These are phyloP conservation scores for Halcyon chelicuti DNA, from an alignment of 2,797 vertebrate genomes.

Conservation along the genomic window DNA sequence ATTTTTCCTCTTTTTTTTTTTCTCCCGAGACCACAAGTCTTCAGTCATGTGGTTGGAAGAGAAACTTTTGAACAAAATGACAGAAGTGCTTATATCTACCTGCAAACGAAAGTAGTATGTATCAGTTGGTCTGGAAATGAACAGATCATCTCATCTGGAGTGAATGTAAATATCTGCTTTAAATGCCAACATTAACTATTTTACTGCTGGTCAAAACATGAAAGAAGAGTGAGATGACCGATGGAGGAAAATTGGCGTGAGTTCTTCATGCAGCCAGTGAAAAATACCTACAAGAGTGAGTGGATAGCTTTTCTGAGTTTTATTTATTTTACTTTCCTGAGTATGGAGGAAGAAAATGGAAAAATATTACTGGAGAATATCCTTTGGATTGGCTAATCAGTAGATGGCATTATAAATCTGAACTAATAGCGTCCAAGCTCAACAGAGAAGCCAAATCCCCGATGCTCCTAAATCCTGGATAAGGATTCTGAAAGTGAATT, in stretches of 20 bases:
- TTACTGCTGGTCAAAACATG: background rate
- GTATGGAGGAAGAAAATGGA: background rate
- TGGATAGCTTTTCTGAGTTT: background rate
- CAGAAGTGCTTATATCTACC: background rate
- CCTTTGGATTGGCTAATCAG: background rate
- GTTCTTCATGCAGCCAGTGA: background rate
- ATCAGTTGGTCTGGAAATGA: background rate
- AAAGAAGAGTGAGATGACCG: background rate
- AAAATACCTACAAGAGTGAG: background rate
- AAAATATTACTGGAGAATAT: background rate
- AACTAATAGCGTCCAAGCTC: background rate
- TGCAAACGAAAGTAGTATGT: background rate
- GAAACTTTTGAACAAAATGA: background rate
- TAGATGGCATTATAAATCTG: background rate
- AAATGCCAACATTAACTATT: background rate
- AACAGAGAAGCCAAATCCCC: background rate
- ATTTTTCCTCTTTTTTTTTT: background rate
- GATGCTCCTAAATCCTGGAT: background rate
- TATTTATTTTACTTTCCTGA: background rate
- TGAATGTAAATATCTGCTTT: background rate
- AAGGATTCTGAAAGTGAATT: background rate
- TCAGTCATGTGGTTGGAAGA: background rate
- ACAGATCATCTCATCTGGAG: background rate
- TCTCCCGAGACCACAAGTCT: background rate
- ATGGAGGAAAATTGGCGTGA: background rate